phyloP scores from a whole-genome alignment of 2,797 vertebrate genomes.

The Momotus momota region DNA sequence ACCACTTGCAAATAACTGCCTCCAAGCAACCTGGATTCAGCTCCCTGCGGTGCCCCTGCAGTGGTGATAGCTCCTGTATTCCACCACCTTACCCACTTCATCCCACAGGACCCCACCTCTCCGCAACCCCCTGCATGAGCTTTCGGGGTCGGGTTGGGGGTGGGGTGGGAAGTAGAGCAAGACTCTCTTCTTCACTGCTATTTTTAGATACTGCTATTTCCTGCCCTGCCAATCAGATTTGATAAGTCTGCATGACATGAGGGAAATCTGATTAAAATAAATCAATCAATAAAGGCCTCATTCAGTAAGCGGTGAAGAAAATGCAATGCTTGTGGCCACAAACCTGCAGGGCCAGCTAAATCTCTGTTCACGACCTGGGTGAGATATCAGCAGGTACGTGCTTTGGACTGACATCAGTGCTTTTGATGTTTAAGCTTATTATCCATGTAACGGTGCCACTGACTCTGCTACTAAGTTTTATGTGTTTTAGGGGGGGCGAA shows the following conservation, averaged over 20 bases:
- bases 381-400: background rate
- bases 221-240: background rate
- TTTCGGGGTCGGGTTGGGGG: background rate
- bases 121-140: rapidly evolving
- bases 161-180: background rate
- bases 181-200: background rate
- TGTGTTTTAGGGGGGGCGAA: background rate
- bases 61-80: rapidly evolving
- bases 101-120: rapidly evolving
- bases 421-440: background rate
- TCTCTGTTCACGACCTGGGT: rapidly evolving
- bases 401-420: background rate
- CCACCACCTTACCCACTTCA: rapidly evolving
- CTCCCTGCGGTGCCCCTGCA: rapidly evolving
- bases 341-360: background rate
- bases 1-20: background rate
- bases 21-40: background rate
- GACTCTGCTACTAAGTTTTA: background rate
- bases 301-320: background rate
- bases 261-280: background rate
- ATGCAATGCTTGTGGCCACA: background rate
- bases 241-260: background rate
- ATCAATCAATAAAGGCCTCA: background rate
- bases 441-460: background rate
- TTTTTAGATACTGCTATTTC: background rate